Base-by-base conservation (phyloP, 2,888 invertebrate species). In the Onthophagus sagittarius region DNA sequence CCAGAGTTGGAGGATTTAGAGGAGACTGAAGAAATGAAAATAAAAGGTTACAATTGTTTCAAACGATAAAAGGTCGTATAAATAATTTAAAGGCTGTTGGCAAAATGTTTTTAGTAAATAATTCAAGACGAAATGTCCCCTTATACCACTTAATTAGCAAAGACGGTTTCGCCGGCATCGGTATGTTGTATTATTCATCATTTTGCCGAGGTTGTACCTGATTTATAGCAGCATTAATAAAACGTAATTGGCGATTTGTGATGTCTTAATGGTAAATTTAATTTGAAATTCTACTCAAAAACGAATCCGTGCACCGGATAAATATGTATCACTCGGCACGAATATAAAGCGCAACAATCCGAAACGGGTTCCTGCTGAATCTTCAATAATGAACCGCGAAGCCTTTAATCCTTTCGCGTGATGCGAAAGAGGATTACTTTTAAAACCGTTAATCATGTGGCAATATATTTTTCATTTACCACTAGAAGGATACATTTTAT, bases 141-240 rank as follows among this genome's bases (percentile, higher is more conserved):
- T 9, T 67, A 67, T 67, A 23, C 70, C 62, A 33, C 53, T 70
- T 62, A 70, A 70, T 70, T 70, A 70, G 15, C 62, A 15, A 31
- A n/a, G 14, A 39, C 62, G 23, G 14, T 62, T 62, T 70, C 62
- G 62, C 70, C 53, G 62, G 62, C 53, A n/a, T 62, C 31, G 63
- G 15, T 70, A 53, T 39, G 39, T 33, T 70, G 70, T 70, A 70
- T 70, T 53, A 70, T 70, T 70, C 70, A 62, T 62, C 70, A 70
- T 62, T 70, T 62, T 70, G 67, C 23, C 31, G 67, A 67, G 31
- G 67, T 23, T 9, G n/a, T 23, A 15, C 9, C 0, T 67, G 32
- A 67, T 15, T 67, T 67, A 67, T 67, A n/a, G 67, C 15, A 6
- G 67, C 67, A 67, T 67, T 67, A 67, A 67, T 67, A 67, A 67